These are phyloP conservation scores for Neoascia interrupta DNA, from an alignment of 2,888 invertebrate species.

Conservation along the genomic window DNA sequence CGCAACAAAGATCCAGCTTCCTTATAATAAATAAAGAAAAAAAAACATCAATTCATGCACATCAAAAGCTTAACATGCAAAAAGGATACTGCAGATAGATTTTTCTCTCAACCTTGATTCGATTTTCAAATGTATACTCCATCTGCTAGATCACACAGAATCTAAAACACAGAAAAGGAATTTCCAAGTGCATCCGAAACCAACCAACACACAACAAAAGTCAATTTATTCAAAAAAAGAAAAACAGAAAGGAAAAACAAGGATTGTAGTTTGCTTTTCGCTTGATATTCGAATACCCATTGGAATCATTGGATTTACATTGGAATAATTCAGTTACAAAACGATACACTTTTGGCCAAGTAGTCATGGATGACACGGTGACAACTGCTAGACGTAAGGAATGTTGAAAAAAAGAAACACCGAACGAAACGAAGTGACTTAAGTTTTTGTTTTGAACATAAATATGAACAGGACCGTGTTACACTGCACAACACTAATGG, in stretches of 20 bases:
- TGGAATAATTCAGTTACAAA: constrained; percentile 4
- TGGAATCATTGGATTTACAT: neutral
- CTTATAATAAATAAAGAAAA: neutral
- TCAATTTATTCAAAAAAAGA: no score
- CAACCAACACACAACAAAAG: no score
- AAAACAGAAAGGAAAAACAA: no score
- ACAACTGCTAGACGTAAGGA: no score
- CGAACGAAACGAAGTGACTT: no score
- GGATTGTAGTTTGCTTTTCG: no score
- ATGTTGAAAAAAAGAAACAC: neutral
- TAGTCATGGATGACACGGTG: neutral
- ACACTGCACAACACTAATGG: no score
- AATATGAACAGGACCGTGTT: no score
- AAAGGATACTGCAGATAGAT: neutral
- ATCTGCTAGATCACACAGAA: neutral
- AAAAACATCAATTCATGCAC: neutral
- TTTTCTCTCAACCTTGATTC: neutral
- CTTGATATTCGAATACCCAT: neutral
- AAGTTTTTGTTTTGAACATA: no score
- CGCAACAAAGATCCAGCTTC: no score
- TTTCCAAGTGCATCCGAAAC: no score
- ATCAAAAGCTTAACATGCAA: neutral
- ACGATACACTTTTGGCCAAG: neutral
- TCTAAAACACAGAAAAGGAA: neutral
- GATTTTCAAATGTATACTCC: neutral